phyloP scores from a whole-genome alignment of 2,113 vertebrate genomes.

The Amazona vittata region DNA sequence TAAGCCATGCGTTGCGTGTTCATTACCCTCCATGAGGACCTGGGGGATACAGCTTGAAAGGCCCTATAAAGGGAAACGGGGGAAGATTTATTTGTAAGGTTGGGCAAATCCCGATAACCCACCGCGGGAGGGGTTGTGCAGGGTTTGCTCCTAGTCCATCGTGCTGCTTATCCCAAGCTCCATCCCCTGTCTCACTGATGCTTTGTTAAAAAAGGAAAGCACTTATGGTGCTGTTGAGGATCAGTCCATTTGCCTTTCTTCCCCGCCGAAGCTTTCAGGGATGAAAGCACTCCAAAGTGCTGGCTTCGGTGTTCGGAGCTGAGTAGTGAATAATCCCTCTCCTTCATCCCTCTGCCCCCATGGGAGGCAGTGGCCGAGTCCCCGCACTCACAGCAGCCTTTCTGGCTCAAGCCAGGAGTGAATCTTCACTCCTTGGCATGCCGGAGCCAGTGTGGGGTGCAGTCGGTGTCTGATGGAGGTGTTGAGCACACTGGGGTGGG shows the following conservation, averaged over 20 bases:
- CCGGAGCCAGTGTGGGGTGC: rapidly evolving
- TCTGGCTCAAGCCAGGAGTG: rapidly evolving
- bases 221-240: constrained; percentile 12
- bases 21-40: constrained; percentile 62
- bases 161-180: not conserved
- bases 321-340: not conserved
- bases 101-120: not conserved
- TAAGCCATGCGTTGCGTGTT: not conserved
- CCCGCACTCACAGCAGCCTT: rapidly evolving
- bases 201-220: constrained; percentile 59
- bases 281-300: constrained; percentile 58
- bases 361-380: not conserved
- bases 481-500: not conserved
- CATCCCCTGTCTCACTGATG: not conserved
- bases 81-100: constrained; percentile 51
- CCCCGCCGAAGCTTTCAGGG: constrained; percentile 51
- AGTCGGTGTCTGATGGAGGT: rapidly evolving
- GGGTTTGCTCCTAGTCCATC: not conserved
- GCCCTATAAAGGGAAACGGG: not conserved
- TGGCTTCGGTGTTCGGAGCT: not conserved
- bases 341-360: not conserved
- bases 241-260: constrained; percentile 36
- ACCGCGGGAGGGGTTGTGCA: not conserved
- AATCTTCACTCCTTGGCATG: rapidly evolving
- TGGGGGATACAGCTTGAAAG: constrained; percentile 59